A percentile compares a stretch with the other conserved stretches of the same genome.
These are phyloP conservation scores for Drosophila ficusphila DNA, from an alignment of 1,140 invertebrate genomes.

Conservation along the genomic window DNA sequence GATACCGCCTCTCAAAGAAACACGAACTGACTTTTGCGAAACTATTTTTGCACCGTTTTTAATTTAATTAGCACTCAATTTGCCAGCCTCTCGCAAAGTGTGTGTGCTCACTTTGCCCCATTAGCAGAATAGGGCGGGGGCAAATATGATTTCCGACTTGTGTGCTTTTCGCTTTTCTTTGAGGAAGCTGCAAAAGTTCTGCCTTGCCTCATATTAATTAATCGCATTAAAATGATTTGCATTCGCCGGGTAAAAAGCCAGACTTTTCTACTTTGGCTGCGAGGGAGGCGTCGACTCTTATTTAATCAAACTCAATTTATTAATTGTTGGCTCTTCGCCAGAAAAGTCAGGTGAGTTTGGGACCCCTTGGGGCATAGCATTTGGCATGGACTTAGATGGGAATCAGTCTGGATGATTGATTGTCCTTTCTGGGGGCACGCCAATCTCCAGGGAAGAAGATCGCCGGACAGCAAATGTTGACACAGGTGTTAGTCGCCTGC, in stretches of 20 bases:
- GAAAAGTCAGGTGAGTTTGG: conserved; percentile 5
- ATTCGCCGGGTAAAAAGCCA: conserved; percentile 10
- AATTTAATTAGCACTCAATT: conserved; percentile 75
- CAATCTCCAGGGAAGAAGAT: conserved; percentile 5
- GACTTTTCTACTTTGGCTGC: conserved; percentile 27
- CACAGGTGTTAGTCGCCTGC: conserved; percentile 60
- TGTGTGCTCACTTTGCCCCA: conserved; percentile 36
- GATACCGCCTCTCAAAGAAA: conserved; percentile 17
- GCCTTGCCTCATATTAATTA: conserved; percentile 57
- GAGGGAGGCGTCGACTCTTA: background rate
- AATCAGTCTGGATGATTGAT: conserved; percentile 66
- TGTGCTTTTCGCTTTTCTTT: conserved; percentile 49
- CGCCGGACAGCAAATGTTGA: conserved; percentile 27
- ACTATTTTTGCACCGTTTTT: conserved; percentile 69
- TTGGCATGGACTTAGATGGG: conserved; percentile 49
- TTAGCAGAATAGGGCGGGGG: conserved; percentile 24
- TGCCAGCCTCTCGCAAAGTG: conserved; percentile 12
- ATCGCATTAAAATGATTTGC: conserved; percentile 70
- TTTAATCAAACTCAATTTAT: conserved; percentile 60
- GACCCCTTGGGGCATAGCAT: background rate
- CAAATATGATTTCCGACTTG: conserved; percentile 59
- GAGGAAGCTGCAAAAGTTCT: conserved; percentile 32
- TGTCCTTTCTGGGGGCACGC: conserved; percentile 22
- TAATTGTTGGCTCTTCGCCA: conserved; percentile 27
- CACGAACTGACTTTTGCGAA: conserved; percentile 55